Base-by-base conservation (phyloP, 2,113 vertebrate genomes). In the Thinocorus orbignyianus region DNA sequence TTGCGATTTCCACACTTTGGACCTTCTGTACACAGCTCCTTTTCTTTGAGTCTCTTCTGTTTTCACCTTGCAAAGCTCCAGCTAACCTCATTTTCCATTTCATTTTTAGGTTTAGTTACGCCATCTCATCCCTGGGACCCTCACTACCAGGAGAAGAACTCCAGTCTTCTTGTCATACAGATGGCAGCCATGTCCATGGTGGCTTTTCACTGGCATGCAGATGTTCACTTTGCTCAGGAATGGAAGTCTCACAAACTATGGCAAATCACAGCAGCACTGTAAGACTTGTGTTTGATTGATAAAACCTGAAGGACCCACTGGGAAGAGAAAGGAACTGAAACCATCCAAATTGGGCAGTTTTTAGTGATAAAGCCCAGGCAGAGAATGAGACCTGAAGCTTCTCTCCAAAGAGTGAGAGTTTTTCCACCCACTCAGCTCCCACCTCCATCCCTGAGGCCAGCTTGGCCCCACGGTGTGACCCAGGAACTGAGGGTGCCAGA, bases 401-500 rank as follows among this genome's bases (percentile, higher is more conserved):
- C 16, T n/a, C 8, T 81, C 42, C 46, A 70, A 12, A 35, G 14
- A 81, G 3, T 11, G 5, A 79, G 55, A 8, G 0, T 52, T 77
- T 69, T 76, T 64, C n/a, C 35, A 54, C 8, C 72, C 89, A 11
- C 16, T 55, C 57, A 85, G 16, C 33, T 80, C n/a, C 22, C 31
- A 73, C 17, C 51, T 62, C 72, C 17, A 58, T 74, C 48, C 15
- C 23, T 0, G 0, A 41, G 35, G 48, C 30, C 55, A 55, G 10
- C 13, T 35, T n/a, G 3, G 31, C 33, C 48, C 57, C 0, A 0
- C 16, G 39, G 44, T 35, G 35, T 91, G 13, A 95, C 6, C 46
- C 1, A 1, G 20, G 42, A 33, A 73, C 52, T 0, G 1, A 83
- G 14, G 30, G 10, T 72, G 52, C 46, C 9, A 1, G 8, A 2